Conservation (phyloP, 2,113 vertebrate genomes). For the Mobula hypostoma region DNA sequence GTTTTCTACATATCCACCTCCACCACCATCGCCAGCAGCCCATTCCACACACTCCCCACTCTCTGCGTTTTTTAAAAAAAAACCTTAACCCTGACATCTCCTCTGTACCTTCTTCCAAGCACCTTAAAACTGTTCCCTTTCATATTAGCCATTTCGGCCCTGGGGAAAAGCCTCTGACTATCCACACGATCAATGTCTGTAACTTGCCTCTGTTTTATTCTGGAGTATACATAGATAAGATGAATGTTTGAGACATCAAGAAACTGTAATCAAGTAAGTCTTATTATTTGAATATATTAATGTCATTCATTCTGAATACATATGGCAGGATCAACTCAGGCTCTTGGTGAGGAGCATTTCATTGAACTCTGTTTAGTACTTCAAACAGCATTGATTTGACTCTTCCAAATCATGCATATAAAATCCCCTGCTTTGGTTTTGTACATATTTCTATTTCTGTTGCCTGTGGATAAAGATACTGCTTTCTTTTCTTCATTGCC, state of each 20-base stretch:
- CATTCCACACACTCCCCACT: no score
- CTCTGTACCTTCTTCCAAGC: no score
- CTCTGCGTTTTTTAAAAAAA: no score
- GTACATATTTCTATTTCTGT: neutral
- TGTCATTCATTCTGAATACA: neutral
- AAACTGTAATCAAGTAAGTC: neutral
- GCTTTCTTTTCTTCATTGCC: neutral
- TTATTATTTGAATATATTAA: neutral
- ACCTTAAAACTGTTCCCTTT: no score
- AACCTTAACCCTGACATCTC: no score
- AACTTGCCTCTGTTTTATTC: conserved; percentile 1
- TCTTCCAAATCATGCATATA: neutral
- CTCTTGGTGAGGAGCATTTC: neutral
- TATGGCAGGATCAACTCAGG: neutral
- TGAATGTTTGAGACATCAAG: neutral
- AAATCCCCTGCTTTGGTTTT: neutral
- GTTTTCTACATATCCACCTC: no score
- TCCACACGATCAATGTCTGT: neutral
- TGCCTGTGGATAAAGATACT: neutral
- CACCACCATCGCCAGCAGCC: no score
- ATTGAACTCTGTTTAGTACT: neutral
- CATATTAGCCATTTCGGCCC: no score
- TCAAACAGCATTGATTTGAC: neutral
- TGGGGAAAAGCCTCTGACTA: no score
- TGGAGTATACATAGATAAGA: neutral